Percentiles rank a stretch among this genome's conserved stretches.
Evolutionary conservation across 2,888 invertebrate species (phyloP).

Genomic region (Polia nebulosa): DNA sequence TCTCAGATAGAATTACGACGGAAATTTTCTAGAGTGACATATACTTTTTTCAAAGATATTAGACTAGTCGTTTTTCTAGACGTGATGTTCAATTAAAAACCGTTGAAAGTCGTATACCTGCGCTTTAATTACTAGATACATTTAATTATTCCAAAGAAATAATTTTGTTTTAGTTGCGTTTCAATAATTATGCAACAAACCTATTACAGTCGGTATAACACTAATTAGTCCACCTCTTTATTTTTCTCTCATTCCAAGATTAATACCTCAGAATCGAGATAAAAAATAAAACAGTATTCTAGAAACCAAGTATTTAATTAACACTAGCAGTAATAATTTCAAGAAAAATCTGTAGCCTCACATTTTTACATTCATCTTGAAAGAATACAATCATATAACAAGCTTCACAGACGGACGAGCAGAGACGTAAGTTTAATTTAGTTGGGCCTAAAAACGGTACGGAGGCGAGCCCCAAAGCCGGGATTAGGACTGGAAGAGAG

Average conservation of each 20-base stretch:
- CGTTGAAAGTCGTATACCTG: no score
- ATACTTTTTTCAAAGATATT: no score
- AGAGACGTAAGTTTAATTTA: conserved; percentile 62
- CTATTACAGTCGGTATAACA: not conserved
- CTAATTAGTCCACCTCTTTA: not conserved
- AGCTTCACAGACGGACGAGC: conserved; percentile 21
- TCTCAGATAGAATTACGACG: no score
- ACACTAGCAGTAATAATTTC: not conserved
- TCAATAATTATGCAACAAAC: not conserved
- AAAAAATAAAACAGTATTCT: conserved; percentile 3
- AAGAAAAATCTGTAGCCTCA: not conserved
- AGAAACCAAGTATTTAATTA: conserved; percentile 6
- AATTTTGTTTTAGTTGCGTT: not conserved
- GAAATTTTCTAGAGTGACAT: no score
- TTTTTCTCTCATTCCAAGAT: conserved; percentile 15
- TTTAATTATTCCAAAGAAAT: no score
- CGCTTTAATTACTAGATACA: no score
- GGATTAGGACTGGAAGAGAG: conserved; percentile 55
- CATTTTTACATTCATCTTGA: conserved; percentile 18
- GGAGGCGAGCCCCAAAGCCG: conserved; percentile 49
- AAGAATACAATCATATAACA: conserved; percentile 21
- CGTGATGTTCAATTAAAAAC: no score
- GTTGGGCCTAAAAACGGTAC: conserved; percentile 52
- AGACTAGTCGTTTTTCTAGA: no score
- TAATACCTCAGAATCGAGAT: not conserved